These are phyloP conservation scores for Lethenteron reissneri DNA, from an alignment of 2,113 vertebrate genomes.

Conservation along the genomic window DNA sequence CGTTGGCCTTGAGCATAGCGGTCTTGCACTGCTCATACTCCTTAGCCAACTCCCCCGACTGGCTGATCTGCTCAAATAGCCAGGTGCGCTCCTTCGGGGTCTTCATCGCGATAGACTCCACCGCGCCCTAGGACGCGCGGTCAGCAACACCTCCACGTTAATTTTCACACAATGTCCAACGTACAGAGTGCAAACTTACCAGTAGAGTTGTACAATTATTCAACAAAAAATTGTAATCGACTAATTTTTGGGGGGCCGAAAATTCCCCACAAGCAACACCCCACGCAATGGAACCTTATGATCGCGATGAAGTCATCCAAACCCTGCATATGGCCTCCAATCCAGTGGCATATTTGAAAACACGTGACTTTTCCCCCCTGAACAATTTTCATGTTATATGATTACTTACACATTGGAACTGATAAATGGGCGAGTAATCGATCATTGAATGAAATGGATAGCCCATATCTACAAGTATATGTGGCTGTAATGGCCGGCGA, in stretches of 20 bases:
- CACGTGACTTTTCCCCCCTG: no score
- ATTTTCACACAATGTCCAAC: not conserved
- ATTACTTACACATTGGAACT: not conserved
- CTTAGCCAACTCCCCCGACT: constrained; percentile 33
- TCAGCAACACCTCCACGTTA: not conserved
- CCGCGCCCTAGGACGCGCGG: constrained; percentile 35
- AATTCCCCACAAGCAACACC: no score
- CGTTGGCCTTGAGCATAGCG: constrained; percentile 40
- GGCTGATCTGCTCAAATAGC: constrained; percentile 63
- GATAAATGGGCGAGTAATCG: not conserved
- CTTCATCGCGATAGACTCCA: constrained; percentile 73
- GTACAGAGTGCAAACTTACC: not conserved
- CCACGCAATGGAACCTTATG: no score
- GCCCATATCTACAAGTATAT: not conserved
- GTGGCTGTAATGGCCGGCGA: not conserved
- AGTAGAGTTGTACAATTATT: no score
- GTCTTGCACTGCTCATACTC: constrained; percentile 49
- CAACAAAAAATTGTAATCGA: no score
- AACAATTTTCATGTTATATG: not conserved
- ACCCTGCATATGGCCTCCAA: no score
- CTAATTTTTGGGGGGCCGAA: no score
- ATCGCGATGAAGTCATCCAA: no score
- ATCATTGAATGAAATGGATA: not conserved
- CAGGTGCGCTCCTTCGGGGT: constrained; percentile 57
- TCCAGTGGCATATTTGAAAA: no score